These are phyloP conservation scores for Rhipidura dahli DNA, from an alignment of 2,113 vertebrate genomes.

Conservation along the genomic window DNA sequence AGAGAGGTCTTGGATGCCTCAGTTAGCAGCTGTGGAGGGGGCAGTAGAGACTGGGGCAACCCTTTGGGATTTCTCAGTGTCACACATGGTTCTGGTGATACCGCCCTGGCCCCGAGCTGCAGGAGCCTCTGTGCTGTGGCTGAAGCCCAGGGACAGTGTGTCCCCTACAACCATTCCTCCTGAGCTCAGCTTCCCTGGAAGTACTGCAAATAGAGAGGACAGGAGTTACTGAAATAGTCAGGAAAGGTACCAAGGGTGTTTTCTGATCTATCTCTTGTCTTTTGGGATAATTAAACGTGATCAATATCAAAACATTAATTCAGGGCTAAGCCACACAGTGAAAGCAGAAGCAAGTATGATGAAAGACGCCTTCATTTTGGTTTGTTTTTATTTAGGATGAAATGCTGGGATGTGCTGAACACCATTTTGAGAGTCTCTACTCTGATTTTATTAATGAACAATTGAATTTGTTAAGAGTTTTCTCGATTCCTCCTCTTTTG, in stretches of 20 bases:
- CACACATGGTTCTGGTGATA: neutral
- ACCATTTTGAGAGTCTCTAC: neutral
- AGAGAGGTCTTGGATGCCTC: neutral
- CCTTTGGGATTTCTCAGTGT: neutral
- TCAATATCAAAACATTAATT: neutral
- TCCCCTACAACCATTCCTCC: neutral
- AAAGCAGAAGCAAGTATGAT: fast-evolving
- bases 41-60: neutral
- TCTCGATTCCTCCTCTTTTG: neutral
- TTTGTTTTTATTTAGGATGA: neutral
- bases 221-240: neutral
- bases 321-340: neutral
- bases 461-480: neutral
- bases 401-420: neutral
- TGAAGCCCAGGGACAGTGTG: neutral
- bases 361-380: neutral
- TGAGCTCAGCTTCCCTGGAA: neutral
- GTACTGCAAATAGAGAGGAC: neutral
- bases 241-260: neutral
- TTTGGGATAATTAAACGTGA: neutral
- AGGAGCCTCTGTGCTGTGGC: neutral
- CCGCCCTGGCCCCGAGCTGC: neutral
- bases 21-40: neutral
- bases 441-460: neutral
- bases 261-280: neutral